Evolutionary conservation across 2,888 invertebrate genomes (phyloP), one percentile per base, ranked within the genome.

Genomic region (Notodonta ziczac): DNA sequence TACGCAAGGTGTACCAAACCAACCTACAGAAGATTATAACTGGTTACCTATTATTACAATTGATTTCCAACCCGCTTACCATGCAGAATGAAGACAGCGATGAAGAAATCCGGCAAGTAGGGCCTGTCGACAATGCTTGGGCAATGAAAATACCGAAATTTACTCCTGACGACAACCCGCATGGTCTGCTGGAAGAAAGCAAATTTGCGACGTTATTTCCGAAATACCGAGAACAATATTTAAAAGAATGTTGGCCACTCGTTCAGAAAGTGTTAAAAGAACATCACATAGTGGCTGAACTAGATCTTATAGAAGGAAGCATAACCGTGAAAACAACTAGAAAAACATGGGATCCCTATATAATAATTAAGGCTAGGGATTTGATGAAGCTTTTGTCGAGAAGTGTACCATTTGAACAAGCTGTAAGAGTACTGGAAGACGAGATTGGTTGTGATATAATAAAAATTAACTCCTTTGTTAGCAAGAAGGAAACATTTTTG

Each of bases 321-420:
- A 97, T 99, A 97, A 96, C 96, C 0, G 99, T 99, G 0, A 95
- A 95, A 86, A 99, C 99, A 0, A 99, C 99, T 0, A 94, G 97
- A 59, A 99, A 99, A 94, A 99, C 99, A 0, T 99, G 98, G 98
- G 99, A 99, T 93, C 99, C 99, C 0, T 99, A 97, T 76, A 97
- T 99, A 59, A 98, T 99, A 54, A 95, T 99, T 40, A 99, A 99
- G 93, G 98, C 99, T 0, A 95, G 99, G 66, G 99, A 99, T 87
- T 95, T 99, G 94, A 97, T 99, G 77, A 99, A 98, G 87, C 92
- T 99, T 3, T 90, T 99, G 78, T 97, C 99, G 0, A 94, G 99
- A 73, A 98, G 98, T 87, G 99, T 99, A 1, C 99, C 99, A 0
- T 98, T 97, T 77, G 99, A 99, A 88, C 99, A 99, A 91, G 99